A percentile compares a stretch with the other conserved stretches of the same genome.
Conservation (phyloP, 2,113 vertebrate species). For the Entelurus aequoreus region DNA sequence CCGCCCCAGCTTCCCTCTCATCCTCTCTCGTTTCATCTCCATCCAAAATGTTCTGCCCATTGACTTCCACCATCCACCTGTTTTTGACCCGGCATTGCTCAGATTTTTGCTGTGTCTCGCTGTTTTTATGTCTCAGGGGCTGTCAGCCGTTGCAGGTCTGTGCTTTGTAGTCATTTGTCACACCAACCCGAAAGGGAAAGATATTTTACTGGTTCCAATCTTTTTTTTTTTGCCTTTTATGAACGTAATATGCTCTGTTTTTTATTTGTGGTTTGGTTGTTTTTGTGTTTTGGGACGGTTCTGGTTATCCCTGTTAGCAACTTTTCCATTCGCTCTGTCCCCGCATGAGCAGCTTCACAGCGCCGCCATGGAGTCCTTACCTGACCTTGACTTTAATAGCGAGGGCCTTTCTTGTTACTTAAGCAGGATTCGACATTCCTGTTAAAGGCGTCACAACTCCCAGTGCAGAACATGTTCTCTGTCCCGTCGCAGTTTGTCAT, state of each 20-base stretch:
- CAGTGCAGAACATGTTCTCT: background rate
- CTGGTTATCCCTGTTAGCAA: constrained; percentile 13
- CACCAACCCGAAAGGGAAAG: constrained; percentile 37
- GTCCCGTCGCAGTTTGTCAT: constrained; percentile 19
- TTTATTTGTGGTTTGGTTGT: constrained; percentile 4
- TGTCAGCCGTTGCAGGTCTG: constrained; percentile 48
- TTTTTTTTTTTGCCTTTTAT: constrained; percentile 2
- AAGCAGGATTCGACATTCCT: constrained; percentile 3
- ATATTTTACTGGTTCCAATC: constrained; percentile 48
- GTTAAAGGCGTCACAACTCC: background rate
- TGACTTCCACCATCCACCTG: constrained; percentile 40
- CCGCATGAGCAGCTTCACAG: background rate
- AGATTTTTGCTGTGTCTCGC: constrained; percentile 14
- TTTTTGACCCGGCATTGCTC: constrained; percentile 27
- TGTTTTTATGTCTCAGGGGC: constrained; percentile 20
- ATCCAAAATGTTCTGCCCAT: constrained; percentile 23
- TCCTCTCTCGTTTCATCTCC: constrained; percentile 23
- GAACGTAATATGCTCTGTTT: too few species aligned
- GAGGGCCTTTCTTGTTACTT: constrained; percentile 3
- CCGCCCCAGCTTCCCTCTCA: constrained; percentile 14
- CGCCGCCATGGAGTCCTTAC: constrained; percentile 8
- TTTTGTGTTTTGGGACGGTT: constrained; percentile 20
- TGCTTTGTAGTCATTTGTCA: constrained; percentile 59
- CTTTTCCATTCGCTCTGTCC: constrained; percentile 4
- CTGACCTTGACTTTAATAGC: constrained; percentile 29